Evolutionary conservation across 92 coral and sea anemone genomes (phyloP), one percentile per base, ranked within the genome.

Genomic region (Parazoanthus darwini): DNA sequence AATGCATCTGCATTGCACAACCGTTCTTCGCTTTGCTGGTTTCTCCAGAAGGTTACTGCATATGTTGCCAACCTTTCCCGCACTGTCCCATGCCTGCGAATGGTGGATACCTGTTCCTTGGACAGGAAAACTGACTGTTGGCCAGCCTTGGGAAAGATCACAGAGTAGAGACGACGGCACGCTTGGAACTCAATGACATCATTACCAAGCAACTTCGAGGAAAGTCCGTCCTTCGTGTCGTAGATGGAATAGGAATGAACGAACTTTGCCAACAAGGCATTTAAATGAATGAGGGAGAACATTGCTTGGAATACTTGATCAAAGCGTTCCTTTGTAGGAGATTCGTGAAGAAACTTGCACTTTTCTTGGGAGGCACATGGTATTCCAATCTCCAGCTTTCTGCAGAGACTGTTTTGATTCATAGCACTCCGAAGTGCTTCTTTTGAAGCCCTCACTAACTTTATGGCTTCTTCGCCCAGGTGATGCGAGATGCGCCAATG

Each of bases 111-210:
- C 43, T 83, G 88, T 37, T 86, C 89, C 73, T 87, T 86, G 22
- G 88, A 33, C 5, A 93, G 83, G 43, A 88, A 83, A 22, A 90
- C 88, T 38, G 86, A 87, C 74, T 89, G 90, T 63, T 82, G 88
- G 46, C 93, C 95, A 70, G 83, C 80, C 54, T 84, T 85, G 16
- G 97, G 94, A 75, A 92, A 94, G 83, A 94, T 71, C 44, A 93
- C 56, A 26, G 89, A 90, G 86, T 87, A 91, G 23, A 94, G 79
- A 33, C 79, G 81, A 43, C 90, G 80, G 59, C 95, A 91, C 63
- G 93, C 97, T 66, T 73, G 74, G 76, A 92, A 94, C 44, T 91
- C 90, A 51, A 20, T 39, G 36, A 86, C 74, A 33, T 79, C 90
- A 9, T 42, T 56, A 14, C 87, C 86, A 48, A 82, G 85, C 75